A percentile compares a stretch with the other conserved stretches of the same genome.
Conservation (phyloP, 2,888 invertebrate genomes). For the Celastrina argiolus region DNA sequence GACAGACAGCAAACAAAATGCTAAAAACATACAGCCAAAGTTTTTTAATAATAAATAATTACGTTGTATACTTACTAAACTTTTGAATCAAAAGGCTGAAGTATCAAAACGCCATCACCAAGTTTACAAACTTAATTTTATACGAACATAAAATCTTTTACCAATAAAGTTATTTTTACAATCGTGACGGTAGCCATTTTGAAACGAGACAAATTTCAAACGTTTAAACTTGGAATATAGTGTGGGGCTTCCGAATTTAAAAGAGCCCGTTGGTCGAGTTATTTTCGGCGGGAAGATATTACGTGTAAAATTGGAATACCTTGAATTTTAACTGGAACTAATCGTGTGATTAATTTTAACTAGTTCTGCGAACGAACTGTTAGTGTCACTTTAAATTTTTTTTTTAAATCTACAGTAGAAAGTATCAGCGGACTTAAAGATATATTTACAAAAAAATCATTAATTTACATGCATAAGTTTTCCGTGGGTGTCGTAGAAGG, state of each 20-base stretch:
- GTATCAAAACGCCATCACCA: background rate
- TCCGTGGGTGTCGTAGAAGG: too few relatives aligned
- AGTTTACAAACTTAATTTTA: background rate
- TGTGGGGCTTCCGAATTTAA: conserved; percentile 49
- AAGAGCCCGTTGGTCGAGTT: conserved; percentile 55
- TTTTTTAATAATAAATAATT: too few relatives aligned
- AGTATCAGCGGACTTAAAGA: too few relatives aligned
- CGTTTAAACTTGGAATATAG: conserved; percentile 16
- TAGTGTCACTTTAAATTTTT: too few relatives aligned
- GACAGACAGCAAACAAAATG: too few relatives aligned
- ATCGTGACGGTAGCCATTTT: background rate
- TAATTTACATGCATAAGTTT: too few relatives aligned
- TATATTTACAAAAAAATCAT: too few relatives aligned
- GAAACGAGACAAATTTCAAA: background rate
- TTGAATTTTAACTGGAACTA: background rate
- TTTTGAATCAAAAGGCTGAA: too few relatives aligned
- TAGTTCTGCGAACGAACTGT: too few relatives aligned
- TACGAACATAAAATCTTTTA: background rate
- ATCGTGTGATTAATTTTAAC: background rate
- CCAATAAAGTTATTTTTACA: background rate
- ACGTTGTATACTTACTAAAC: too few relatives aligned
- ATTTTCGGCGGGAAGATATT: conserved; percentile 11
- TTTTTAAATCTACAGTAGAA: too few relatives aligned
- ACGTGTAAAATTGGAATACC: background rate
- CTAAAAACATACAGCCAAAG: too few relatives aligned